Evolutionary conservation across 2,113 vertebrate genomes (phyloP), one percentile per base, ranked within the genome.

Genomic region (Gracilinanus agilis): DNA sequence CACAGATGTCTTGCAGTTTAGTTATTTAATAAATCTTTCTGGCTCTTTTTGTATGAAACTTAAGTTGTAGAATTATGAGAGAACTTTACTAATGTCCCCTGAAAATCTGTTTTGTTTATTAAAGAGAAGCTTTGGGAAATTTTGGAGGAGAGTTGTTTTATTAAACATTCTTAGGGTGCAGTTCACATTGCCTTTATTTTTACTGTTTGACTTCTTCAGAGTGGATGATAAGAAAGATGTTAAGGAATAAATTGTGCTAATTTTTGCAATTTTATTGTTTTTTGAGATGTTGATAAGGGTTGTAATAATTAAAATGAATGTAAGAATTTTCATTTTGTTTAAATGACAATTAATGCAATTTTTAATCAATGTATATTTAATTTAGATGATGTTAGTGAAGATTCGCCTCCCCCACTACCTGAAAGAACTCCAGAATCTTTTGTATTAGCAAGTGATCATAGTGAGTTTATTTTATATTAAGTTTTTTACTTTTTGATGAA

Each of bases 361-460:
- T 13, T 96, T 44, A 11, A 54, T 96, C 96, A n/a, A 97, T 96
- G 27, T 55, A 0, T 97, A 12, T 99, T 98, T 98, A 98, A 98
- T 99, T 98, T 98, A 99, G 99, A 99, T 99, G 99, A 99, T 98
- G 96, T 96, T 98, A 99, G 98, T 98, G 99, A 99, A 96, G 99
- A 99, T 96, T 99, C 98, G 92, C 99, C 99, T 98, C 99, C 99
- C 98, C 99, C 99, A 0, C 99, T 99, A 96, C 99, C 99, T 92
- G 99, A 99, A 98, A 99, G 99, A 98, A 99, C 99, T 96, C 99
- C 99, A 56, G 99, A 99, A 97, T 99, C 99, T 96, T 99, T 99
- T 99, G 98, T 99, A 61, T 98, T 99, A 99, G 99, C 99, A 98
- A 98, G 99, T 99, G 99, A 99, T 98, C 98, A 98, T 98, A 99